Evolutionary conservation across 37 sponge, comb jelly and placozoan species (phyloP).

Genomic region (Spongia lamella): DNA sequence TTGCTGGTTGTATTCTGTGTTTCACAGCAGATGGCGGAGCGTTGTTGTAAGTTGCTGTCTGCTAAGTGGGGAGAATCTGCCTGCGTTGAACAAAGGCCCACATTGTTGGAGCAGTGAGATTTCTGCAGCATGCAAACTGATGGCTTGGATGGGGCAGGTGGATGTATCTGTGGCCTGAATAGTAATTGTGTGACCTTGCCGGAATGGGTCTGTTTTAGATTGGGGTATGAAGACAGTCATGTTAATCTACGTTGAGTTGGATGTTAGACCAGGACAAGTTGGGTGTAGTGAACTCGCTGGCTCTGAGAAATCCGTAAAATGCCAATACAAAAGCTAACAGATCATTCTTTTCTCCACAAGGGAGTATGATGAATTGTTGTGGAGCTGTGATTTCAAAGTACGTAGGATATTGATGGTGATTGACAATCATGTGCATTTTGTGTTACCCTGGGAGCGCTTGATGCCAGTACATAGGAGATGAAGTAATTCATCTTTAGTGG

Average conservation of each 20-base stretch:
- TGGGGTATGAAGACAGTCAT: not conserved
- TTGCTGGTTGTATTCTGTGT: too few relatives aligned
- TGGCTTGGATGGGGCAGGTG: conserved; percentile 1
- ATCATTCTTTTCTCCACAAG: too few relatives aligned
- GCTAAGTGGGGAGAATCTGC: not conserved
- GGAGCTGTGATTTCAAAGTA: not conserved
- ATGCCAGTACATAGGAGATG: too few relatives aligned
- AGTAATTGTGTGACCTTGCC: not conserved
- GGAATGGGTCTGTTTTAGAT: conserved; percentile 23
- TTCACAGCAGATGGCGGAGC: not conserved
- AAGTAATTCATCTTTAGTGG: not conserved
- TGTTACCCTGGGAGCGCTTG: not conserved
- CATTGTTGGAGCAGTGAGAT: not conserved
- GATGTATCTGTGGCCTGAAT: conserved; percentile 3
- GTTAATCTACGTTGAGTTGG: not conserved
- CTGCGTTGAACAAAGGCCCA: not conserved
- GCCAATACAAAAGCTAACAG: too few relatives aligned
- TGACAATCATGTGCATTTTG: not conserved
- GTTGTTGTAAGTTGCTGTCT: not conserved
- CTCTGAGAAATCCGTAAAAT: too few relatives aligned
- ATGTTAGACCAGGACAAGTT: not conserved
- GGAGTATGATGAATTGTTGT: too few relatives aligned
- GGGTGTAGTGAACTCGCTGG: too few relatives aligned
- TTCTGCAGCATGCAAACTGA: not conserved
- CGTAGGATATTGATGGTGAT: conserved; percentile 1